Percentiles rank a stretch among this genome's conserved stretches.
These are phyloP conservation scores for Doris montereyensis DNA, from an alignment of 2,888 invertebrate species.

Conservation along the genomic window DNA sequence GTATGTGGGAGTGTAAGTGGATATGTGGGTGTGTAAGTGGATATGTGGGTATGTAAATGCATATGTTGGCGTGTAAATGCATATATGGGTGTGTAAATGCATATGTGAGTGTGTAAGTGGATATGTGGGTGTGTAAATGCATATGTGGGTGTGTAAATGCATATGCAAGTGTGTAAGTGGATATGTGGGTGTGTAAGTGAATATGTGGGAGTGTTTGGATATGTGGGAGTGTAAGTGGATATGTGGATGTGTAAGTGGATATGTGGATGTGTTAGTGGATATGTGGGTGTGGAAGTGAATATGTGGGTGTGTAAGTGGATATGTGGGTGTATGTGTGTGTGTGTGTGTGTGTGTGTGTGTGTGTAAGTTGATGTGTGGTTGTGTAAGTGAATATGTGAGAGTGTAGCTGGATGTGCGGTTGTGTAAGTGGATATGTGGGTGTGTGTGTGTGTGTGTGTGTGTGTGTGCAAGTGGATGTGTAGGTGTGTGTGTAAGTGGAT, in stretches of 20 bases:
- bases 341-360: neutral
- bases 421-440: neutral
- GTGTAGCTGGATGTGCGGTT: neutral
- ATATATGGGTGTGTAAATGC: too few species aligned
- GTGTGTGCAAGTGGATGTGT: neutral
- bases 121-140: too few species aligned
- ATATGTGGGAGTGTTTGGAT: neutral
- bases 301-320: neutral
- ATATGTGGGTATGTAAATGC: too few species aligned
- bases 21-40: too few species aligned
- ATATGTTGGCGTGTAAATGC: too few species aligned
- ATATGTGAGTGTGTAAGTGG: too few species aligned
- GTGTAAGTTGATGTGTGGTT: neutral
- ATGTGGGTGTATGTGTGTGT: neutral
- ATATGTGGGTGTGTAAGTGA: neutral
- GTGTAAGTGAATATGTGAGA: neutral
- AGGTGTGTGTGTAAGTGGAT: neutral
- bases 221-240: neutral
- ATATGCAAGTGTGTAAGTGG: conserved; percentile 5
- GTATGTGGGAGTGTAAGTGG: too few species aligned
- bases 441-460: neutral
- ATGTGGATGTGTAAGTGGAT: neutral
- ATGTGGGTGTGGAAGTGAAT: neutral
- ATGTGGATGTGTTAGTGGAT: neutral
- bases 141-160: too few species aligned